phyloP scores from a whole-genome alignment of 2,113 vertebrate genomes.

The Stomatorhinus ivindoensis region DNA sequence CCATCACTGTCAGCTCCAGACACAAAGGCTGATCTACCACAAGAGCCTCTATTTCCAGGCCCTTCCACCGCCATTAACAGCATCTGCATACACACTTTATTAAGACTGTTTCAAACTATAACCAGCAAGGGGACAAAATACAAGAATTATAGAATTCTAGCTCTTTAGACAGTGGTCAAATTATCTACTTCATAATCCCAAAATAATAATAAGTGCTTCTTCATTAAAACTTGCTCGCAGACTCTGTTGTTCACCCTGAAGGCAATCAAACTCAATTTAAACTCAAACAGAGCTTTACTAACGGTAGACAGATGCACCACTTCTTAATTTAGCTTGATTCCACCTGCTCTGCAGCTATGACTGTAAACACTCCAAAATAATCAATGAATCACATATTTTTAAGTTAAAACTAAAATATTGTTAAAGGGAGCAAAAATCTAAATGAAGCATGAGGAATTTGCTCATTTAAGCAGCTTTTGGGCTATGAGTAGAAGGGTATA shows the following conservation, averaged over 20 bases:
- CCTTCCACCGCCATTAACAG: background rate
- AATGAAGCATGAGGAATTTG: background rate
- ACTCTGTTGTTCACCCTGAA: background rate
- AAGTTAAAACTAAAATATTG: background rate
- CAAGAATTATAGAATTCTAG: background rate
- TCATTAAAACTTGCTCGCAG: background rate
- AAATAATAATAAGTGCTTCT: background rate
- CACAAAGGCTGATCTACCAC: no score
- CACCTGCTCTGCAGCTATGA: background rate
- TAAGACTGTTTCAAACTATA: background rate
- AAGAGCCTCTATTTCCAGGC: no score
- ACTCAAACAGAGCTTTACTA: background rate
- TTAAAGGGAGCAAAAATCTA: background rate
- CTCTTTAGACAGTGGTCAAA: background rate
- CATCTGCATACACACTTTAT: background rate
- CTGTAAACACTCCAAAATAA: background rate
- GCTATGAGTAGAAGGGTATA: background rate
- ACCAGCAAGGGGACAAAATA: background rate
- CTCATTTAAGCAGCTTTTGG: background rate
- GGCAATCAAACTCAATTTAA: background rate
- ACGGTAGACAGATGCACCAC: background rate
- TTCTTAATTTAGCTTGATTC: background rate
- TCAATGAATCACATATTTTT: background rate
- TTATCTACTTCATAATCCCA: background rate
- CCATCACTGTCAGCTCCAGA: no score